Conservation (phyloP, 1,140 invertebrate species). For the Sitobion miscanthi region DNA sequence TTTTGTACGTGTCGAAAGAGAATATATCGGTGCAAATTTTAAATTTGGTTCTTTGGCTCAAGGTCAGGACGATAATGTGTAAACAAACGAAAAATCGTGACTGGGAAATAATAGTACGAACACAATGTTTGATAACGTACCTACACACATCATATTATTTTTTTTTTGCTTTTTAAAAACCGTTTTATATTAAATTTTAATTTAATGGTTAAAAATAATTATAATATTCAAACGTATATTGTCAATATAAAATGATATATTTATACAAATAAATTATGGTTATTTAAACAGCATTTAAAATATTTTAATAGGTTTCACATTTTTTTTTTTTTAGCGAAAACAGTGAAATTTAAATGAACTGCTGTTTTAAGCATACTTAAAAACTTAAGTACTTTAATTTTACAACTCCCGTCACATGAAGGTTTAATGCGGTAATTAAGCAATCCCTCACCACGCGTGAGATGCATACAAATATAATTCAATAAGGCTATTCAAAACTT, state of each 20-base stretch:
- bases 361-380: not conserved
- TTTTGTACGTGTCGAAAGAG: not conserved
- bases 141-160: too few relatives aligned
- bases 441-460: not conserved
- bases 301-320: not conserved
- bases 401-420: not conserved
- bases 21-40: not conserved
- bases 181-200: not conserved
- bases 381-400: not conserved
- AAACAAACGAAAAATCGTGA: constrained; percentile 16
- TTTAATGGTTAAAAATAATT: not conserved
- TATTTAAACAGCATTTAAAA: not conserved
- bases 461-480: not conserved
- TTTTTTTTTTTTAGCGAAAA: not conserved
- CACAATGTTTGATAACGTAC: not conserved
- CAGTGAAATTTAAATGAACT: not conserved
- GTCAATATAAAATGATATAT: not conserved
- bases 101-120: not conserved
- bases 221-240: not conserved
- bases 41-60: not conserved
- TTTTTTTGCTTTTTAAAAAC: not conserved
- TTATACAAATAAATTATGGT: not conserved
- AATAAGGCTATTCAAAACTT: not conserved
- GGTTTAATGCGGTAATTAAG: not conserved
- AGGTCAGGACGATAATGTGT: not conserved